phyloP scores from a whole-genome alignment of 30 jellyfish, hydroid and myxozoan species.

The Chironex yamaguchii region DNA sequence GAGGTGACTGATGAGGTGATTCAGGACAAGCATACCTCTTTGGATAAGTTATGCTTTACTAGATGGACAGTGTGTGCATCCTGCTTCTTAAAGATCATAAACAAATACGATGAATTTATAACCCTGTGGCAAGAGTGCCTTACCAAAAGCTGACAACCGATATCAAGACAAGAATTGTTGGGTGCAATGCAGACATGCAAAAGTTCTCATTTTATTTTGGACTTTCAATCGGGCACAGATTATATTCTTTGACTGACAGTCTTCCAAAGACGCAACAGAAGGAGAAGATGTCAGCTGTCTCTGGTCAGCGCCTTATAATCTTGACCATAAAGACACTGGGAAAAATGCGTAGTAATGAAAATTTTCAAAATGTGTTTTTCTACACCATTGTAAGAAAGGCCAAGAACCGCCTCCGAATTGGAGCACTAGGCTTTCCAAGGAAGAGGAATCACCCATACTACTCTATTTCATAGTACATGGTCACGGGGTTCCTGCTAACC shows the following conservation, averaged over 20 bases:
- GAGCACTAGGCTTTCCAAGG: conserved; percentile 47
- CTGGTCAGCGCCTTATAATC: conserved; percentile 48
- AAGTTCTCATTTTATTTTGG: conserved; percentile 50
- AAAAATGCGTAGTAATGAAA: conserved; percentile 43
- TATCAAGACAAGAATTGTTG: conserved; percentile 50
- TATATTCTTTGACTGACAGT: conserved; percentile 55
- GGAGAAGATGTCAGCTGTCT: conserved; percentile 66
- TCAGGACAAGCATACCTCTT: conserved; percentile 22
- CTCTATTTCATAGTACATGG: conserved; percentile 21
- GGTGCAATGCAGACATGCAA: conserved; percentile 62
- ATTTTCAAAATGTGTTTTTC: conserved; percentile 25
- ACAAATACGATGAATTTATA: conserved; percentile 15
- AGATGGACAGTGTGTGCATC: conserved; percentile 74
- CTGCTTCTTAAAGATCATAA: conserved; percentile 32
- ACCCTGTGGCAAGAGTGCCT: conserved; percentile 61
- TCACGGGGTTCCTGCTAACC: conserved; percentile 22
- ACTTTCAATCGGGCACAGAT: conserved; percentile 45
- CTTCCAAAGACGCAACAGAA: conserved; percentile 60
- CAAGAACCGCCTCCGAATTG: background rate
- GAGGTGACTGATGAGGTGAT: background rate
- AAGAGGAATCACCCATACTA: conserved; percentile 41
- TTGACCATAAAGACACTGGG: conserved; percentile 48
- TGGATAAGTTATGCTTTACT: conserved; percentile 14
- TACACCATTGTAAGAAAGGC: conserved; percentile 37
- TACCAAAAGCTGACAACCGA: conserved; percentile 30